Evolutionary conservation across 2,113 vertebrate genomes (phyloP), one percentile per base, ranked within the genome.

Genomic region (Coregonus clupeaformis): DNA sequence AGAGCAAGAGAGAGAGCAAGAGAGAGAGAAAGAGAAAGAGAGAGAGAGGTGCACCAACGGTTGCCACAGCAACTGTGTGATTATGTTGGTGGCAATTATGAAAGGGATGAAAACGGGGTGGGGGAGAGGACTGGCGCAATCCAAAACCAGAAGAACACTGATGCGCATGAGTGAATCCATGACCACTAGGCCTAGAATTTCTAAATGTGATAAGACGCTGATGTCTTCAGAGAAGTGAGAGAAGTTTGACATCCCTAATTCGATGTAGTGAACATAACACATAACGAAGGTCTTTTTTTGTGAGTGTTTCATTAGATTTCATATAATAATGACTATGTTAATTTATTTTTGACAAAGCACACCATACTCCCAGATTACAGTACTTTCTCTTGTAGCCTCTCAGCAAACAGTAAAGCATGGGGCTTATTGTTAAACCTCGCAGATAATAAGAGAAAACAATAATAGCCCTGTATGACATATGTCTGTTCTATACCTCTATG

Each of bases 31-130:
- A 81, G 68, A 79, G 27, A 81, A 52, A 64, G 74, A 74, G 77
- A 86, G 81, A 83, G 66, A 85, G 65, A 25, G 74, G 63, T 29
- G 78, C n/a, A 32, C 71, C 49, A 73, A 67, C 60, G 83, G 92
- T 94, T 94, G 91, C 92, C 91, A 92, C 86, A 86, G 91, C 91
- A 93, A 94, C 93, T 88, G 90, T 93, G 89, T 93, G 91, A 92
- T 93, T 93, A 93, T 91, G 90, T 89, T 90, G 88, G 87, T 91
- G 91, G 91, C 91, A 92, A 91, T 92, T 91, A 91, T 93, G 89
- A 91, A 89, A 92, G 90, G 85, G 80, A 87, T 89, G 88, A 90
- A 90, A 92, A 87, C 81, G 77, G 85, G 83, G 82, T 78, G 79
- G 86, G 82, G 83, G 82, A 79, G 80, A 80, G 80, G 84, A 83